Evolutionary conservation across 92 coral and sea anemone genomes (phyloP).

Genomic region (Micromussa lordhowensis): DNA sequence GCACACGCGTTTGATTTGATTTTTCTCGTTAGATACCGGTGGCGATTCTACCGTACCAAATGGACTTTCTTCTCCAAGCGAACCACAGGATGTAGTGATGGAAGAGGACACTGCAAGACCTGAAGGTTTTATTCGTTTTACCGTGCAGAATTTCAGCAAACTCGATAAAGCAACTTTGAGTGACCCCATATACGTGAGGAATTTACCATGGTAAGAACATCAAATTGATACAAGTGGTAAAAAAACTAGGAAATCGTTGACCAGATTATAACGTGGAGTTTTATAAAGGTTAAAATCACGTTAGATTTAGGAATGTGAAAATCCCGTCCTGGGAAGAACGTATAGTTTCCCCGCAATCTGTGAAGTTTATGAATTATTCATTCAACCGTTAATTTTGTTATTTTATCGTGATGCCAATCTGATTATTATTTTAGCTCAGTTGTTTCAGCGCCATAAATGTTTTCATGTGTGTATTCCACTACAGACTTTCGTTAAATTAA

Average conservation of each 20-base stretch:
- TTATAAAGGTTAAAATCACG: not conserved
- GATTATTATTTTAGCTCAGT: not conserved
- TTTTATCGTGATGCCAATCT: not conserved
- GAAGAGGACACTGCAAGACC: conserved; percentile 99
- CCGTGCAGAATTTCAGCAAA: conserved; percentile 86
- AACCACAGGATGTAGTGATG: conserved; percentile 86
- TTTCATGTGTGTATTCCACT: not conserved
- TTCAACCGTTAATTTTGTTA: not conserved
- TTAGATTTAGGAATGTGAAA: not conserved
- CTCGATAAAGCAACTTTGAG: conserved; percentile 90
- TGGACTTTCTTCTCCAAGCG: conserved; percentile 78
- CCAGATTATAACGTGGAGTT: not conserved
- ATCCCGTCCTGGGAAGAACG: not conserved
- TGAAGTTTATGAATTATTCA: conserved; percentile 11
- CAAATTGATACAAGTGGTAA: not conserved
- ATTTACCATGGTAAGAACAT: conserved; percentile 94
- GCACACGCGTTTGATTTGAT: conserved; percentile 24
- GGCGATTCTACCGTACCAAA: conserved; percentile 79
- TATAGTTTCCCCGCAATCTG: not conserved
- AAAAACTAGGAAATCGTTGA: not conserved
- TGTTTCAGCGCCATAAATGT: not conserved
- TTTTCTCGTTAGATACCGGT: conserved; percentile 63
- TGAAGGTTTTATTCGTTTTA: conserved; percentile 85
- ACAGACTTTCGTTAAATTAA: not conserved
- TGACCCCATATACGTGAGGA: conserved; percentile 92